Evolutionary conservation across 2,888 invertebrate species (phyloP).

Genomic region (Drosophila lacicola): DNA sequence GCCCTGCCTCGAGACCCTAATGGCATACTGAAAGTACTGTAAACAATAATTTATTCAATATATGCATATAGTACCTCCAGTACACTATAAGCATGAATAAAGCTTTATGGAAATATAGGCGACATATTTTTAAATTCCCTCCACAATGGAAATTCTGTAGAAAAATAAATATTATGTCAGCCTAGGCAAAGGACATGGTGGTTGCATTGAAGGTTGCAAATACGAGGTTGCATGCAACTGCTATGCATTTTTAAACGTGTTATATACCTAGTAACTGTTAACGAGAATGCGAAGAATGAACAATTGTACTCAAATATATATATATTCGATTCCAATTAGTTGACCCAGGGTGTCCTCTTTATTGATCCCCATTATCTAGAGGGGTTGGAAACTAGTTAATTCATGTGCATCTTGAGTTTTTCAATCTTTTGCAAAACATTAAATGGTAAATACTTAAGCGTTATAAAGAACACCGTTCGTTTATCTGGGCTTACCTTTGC

Average conservation of each 20-base stretch:
- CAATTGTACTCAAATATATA: no score
- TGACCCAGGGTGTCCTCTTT: no score
- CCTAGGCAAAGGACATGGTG: background rate
- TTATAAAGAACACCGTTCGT: background rate
- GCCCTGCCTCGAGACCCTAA: no score
- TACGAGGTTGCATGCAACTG: background rate
- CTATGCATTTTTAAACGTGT: no score
- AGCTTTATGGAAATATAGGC: background rate
- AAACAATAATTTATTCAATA: conserved; percentile 48
- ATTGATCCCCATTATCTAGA: no score
- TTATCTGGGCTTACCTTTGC: background rate
- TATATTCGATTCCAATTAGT: no score
- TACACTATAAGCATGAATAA: conserved; percentile 12
- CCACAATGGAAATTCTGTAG: background rate
- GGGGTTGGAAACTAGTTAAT: no score
- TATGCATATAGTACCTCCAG: conserved; percentile 7
- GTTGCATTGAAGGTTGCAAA: background rate
- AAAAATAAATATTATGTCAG: background rate
- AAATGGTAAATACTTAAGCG: background rate
- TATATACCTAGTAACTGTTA: no score
- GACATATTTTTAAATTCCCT: background rate
- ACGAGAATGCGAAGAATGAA: no score
- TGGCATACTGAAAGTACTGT: conserved; percentile 1
- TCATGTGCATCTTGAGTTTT: no score
- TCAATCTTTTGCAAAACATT: no score